Conservation (phyloP, 2,113 vertebrate species). For the Cheirogaleus medius region DNA sequence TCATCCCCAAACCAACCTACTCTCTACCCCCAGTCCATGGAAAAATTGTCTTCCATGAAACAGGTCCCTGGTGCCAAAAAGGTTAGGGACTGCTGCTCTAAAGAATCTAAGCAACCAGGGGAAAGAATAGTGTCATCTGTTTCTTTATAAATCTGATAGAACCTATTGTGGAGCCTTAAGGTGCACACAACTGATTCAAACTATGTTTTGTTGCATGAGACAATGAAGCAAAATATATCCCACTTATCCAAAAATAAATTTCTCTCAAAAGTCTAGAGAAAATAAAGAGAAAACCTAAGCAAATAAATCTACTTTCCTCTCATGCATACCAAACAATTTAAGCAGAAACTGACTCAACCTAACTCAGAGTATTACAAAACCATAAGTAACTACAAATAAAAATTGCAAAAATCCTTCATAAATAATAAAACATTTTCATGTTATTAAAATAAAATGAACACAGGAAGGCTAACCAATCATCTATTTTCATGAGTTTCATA, state of each 20-base stretch:
- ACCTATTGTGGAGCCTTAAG: not conserved
- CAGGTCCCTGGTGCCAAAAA: too few relatives aligned
- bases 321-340: not conserved
- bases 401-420: not conserved
- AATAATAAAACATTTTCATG: slow-evolving; percentile 3
- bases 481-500: slow-evolving; percentile 33
- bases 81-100: not conserved
- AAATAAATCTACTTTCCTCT: not conserved
- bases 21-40: too few relatives aligned
- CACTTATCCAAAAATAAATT: slow-evolving; percentile 32
- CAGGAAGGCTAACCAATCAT: slow-evolving; percentile 7
- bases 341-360: not conserved
- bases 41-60: too few relatives aligned
- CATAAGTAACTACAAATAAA: slow-evolving; percentile 38
- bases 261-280: not conserved
- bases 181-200: not conserved
- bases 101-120: not conserved
- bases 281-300: not conserved
- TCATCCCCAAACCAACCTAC: too few relatives aligned
- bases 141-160: not conserved
- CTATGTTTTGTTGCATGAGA: not conserved
- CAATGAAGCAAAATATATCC: slow-evolving; percentile 2
- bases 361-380: slow-evolving; percentile 4
- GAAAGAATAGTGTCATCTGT: not conserved
- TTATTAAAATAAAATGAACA: slow-evolving; percentile 53